Base-by-base conservation (phyloP, 1,140 invertebrate genomes). In the Drosophila jambulina region DNA sequence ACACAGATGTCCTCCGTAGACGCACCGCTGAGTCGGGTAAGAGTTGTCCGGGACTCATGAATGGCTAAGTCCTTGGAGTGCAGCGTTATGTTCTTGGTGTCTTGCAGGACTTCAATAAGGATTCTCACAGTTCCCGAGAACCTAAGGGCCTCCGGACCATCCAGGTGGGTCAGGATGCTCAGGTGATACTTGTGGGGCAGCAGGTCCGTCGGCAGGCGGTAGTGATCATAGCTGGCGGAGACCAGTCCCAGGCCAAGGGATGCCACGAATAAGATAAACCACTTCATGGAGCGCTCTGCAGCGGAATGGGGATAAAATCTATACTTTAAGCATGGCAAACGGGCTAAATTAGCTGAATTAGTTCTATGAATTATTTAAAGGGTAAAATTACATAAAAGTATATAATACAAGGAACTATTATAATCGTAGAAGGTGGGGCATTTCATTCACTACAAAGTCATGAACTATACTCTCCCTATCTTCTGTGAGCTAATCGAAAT, bases 151-250 rank as follows among this genome's bases (percentile, higher is more conserved):
- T 36, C 13, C 0, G 56, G 43, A 13, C 95, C 93, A 48, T 95
- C 94, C 1, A 96, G 80, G 79, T 95, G 93, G 23, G 95, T 95
- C 1, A 94, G 75, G 10, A 97, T 93, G 10, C 94, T 92, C 6
- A 97, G 72, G 57, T 94, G 94, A 82, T 97, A 97, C 83, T 96
- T 95, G 13, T 92, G 82, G 0, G 97, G 96, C 9, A 92, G 80
- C 2, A 97, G 92, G 76, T 94, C 93, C 10, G 88, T 93, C 0
- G 96, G 96, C 10, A 97, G 93, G 34, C 96, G 94, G 91, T 96
- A 95, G 59, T 86, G 56, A 34, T 88, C 71, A 46, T 87, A 91
- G 56, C 27, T 59, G 43, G 60, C 15, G 27, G 48, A 21, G 42
- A 42, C 42, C 25, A 68, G 21, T 13, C 19, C 68, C 43, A 83